Percentiles rank a stretch among this genome's conserved stretches.
phyloP scores from a whole-genome alignment of 2,113 vertebrate genomes.

The Barnardius zonarius region DNA sequence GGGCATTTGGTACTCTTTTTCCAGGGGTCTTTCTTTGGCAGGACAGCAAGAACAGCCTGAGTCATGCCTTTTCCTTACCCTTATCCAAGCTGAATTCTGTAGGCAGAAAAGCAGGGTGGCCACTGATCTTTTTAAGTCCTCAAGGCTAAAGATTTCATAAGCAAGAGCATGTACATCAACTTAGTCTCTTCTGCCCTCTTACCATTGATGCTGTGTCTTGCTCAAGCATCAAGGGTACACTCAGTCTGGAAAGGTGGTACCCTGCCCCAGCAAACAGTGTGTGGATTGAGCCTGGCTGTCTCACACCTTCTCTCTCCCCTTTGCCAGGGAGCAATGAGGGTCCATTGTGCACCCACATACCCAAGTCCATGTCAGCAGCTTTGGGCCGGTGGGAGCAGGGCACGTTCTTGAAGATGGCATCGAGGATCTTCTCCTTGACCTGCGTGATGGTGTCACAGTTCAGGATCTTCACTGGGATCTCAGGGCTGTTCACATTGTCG shows the following conservation, averaged over 20 bases:
- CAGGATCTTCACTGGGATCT: slow-evolving; percentile 94
- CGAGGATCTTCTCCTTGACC: slow-evolving; percentile 97
- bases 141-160: background rate
- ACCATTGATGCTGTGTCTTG: background rate
- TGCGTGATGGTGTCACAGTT: slow-evolving; percentile 98
- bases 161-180: background rate
- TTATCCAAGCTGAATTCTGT: background rate
- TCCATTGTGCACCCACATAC: slow-evolving; percentile 62
- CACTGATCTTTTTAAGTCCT: background rate
- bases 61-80: background rate
- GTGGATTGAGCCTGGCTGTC: background rate
- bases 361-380: slow-evolving; percentile 96
- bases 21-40: background rate
- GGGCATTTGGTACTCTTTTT: background rate
- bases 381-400: slow-evolving; percentile 95
- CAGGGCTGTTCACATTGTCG: slow-evolving; percentile 90
- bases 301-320: background rate
- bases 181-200: background rate
- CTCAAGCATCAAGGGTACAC: background rate
- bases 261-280: background rate
- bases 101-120: background rate
- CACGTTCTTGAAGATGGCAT: slow-evolving; percentile 97
- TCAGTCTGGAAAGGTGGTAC: background rate
- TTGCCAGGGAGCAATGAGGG: background rate
- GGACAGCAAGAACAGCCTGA: background rate